phyloP scores from a whole-genome alignment of 2,797 vertebrate species.

The Parambassis ranga region DNA sequence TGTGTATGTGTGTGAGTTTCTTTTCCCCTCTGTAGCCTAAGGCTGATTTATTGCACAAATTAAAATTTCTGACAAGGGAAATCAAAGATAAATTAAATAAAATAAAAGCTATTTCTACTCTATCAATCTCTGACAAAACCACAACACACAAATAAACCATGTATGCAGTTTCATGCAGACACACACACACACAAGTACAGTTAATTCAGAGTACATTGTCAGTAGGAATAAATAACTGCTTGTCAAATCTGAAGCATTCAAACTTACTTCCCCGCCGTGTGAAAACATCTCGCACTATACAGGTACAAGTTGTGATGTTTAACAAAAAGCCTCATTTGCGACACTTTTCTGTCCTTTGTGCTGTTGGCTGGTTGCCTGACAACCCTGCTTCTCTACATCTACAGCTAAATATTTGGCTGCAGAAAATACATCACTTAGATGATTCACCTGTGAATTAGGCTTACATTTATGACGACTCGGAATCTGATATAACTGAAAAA shows the following conservation, averaged over 20 bases:
- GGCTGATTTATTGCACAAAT: constrained; percentile 74
- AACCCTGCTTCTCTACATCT: too few relatives aligned
- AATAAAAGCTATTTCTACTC: constrained; percentile 51
- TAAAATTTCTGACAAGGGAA: constrained; percentile 68
- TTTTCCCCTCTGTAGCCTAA: constrained; percentile 30
- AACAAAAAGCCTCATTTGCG: not conserved
- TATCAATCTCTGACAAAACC: constrained; percentile 64
- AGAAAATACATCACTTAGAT: too few relatives aligned
- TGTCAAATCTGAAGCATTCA: constrained; percentile 18
- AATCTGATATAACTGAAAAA: too few relatives aligned
- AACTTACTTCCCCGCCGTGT: not conserved
- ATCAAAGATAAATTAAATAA: constrained; percentile 70
- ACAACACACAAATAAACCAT: constrained; percentile 31
- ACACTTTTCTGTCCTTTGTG: not conserved
- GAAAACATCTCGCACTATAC: not conserved
- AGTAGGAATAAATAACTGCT: not conserved
- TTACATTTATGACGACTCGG: too few relatives aligned
- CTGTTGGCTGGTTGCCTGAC: not conserved
- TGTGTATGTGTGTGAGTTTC: constrained; percentile 8
- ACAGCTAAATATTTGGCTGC: not conserved
- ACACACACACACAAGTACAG: not conserved
- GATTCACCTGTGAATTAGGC: too few relatives aligned
- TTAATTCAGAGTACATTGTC: not conserved
- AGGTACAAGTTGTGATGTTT: not conserved
- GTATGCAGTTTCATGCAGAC: constrained; percentile 12